Conservation (phyloP, 2,797 vertebrate genomes). For the Fistularia commersonii region DNA sequence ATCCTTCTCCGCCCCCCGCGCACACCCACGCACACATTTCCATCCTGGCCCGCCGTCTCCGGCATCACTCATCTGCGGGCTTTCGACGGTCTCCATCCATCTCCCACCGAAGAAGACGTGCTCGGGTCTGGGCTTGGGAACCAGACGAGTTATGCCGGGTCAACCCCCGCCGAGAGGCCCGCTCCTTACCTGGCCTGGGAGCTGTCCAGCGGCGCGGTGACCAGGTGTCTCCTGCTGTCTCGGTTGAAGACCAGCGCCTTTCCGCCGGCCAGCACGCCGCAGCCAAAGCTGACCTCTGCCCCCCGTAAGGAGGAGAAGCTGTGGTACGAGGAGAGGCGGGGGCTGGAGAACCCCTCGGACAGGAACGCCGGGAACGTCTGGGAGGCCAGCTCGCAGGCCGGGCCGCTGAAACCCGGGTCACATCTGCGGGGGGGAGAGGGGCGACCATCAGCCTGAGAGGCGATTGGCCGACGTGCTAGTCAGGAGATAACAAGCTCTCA, state of each 20-base stretch:
- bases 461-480: too few relatives aligned
- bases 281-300: conserved; percentile 95
- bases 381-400: conserved; percentile 91
- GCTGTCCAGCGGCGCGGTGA: conserved; percentile 93
- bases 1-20: conserved; percentile 39
- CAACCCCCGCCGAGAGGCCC: too few relatives aligned
- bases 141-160: too few relatives aligned
- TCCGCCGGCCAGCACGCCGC: conserved; percentile 94
- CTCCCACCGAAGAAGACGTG: too few relatives aligned
- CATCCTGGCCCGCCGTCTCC: too few relatives aligned
- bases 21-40: too few relatives aligned
- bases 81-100: too few relatives aligned
- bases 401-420: conserved; percentile 94
- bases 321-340: conserved; percentile 94
- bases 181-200: conserved; percentile 88
- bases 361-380: conserved; percentile 95
- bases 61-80: too few relatives aligned
- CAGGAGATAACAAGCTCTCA: conserved; percentile 75
- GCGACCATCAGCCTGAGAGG: too few relatives aligned
- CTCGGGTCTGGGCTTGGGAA: too few relatives aligned
- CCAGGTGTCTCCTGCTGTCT: conserved; percentile 89
- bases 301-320: conserved; percentile 96
- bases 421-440: conserved; percentile 73
- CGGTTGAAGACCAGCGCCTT: conserved; percentile 97
- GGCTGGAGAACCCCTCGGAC: conserved; percentile 90